These are phyloP conservation scores for Hypsopygia costalis DNA, from an alignment of 2,888 invertebrate genomes.

Conservation along the genomic window DNA sequence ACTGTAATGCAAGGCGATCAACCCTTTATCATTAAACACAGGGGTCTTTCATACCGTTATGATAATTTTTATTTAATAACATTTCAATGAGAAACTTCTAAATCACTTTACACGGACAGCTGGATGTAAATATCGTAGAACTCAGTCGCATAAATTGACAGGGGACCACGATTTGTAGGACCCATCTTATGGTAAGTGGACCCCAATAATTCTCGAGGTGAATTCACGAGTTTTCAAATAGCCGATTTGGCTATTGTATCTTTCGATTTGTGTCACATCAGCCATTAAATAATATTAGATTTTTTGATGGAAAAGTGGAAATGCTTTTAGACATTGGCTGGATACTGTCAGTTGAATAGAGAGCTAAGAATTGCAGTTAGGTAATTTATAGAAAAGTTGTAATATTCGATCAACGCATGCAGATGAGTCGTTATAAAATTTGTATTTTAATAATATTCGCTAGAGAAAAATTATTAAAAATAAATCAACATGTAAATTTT, in stretches of 20 bases:
- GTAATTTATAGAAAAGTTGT: too few relatives aligned
- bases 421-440: too few relatives aligned
- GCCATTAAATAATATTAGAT: constrained; percentile 1
- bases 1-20: too few relatives aligned
- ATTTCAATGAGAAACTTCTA: constrained; percentile 28
- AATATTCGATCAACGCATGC: too few relatives aligned
- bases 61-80: constrained; percentile 22
- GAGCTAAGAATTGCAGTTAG: too few relatives aligned
- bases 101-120: constrained; percentile 23
- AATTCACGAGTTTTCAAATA: constrained; percentile 60
- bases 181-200: constrained; percentile 52
- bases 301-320: background rate
- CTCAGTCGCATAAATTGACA: constrained; percentile 55
- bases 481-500: too few relatives aligned
- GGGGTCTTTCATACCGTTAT: too few relatives aligned
- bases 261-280: constrained; percentile 25
- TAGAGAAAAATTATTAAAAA: too few relatives aligned
- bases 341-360: too few relatives aligned
- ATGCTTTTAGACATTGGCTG: too few relatives aligned
- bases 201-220: constrained; percentile 56
- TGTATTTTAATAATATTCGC: too few relatives aligned
- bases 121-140: constrained; percentile 33
- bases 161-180: constrained; percentile 56
- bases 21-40: too few relatives aligned
- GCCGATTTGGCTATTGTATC: constrained; percentile 45